Conservation (phyloP, 1,140 invertebrate species). For the Eriosoma lanigerum region DNA sequence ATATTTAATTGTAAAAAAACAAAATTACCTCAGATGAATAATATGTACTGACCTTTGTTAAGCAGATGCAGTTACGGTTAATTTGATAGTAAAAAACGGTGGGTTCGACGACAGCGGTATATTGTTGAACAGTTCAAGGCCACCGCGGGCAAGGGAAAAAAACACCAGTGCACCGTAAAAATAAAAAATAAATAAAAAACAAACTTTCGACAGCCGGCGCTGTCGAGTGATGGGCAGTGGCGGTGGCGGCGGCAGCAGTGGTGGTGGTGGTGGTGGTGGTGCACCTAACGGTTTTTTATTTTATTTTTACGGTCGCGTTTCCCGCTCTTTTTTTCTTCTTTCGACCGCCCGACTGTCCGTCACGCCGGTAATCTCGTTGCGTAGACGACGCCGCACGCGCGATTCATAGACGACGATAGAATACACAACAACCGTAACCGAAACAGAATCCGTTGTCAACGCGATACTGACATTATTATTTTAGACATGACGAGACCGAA, state of each 20-base stretch:
- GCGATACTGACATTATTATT: no score
- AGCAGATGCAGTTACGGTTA: not conserved
- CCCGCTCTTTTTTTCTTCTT: conserved; percentile 36
- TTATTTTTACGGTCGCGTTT: conserved; percentile 44
- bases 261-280: not conserved
- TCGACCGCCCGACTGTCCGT: not conserved
- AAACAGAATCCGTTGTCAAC: no score
- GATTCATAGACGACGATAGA: no score
- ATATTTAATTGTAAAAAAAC: no score
- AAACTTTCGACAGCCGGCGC: conserved; percentile 38
- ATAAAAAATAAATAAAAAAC: conserved; percentile 43
- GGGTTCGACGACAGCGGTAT: not conserved
- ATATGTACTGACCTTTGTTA: conserved; percentile 36
- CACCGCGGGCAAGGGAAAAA: not conserved
- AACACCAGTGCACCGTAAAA: not conserved
- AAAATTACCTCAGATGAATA: no score
- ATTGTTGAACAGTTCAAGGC: conserved; percentile 17
- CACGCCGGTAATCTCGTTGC: no score
- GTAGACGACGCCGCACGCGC: no score
- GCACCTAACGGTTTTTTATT: conserved; percentile 23
- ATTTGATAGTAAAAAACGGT: not conserved
- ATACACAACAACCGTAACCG: no score
- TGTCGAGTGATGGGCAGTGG: conserved; percentile 23
- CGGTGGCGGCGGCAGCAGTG: conserved; percentile 5
- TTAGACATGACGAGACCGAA: no score